Base-by-base conservation (phyloP, 2,888 invertebrate species). In the Pyrocoelia pectoralis region DNA sequence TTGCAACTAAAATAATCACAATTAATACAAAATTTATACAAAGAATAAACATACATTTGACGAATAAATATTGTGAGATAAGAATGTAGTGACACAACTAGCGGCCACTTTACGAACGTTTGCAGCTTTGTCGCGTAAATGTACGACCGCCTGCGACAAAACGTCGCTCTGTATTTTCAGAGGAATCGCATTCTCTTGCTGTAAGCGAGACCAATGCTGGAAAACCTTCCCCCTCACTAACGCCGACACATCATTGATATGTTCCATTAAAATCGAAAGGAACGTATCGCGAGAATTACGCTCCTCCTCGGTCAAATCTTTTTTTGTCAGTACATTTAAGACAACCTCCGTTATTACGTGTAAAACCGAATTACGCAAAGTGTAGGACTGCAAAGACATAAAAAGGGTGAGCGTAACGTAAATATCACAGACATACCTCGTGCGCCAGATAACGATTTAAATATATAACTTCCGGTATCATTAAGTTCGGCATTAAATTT, bases 61-160 rank as follows among this genome's bases (percentile, higher is more conserved):
- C n/a, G 92, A 89, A 80, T 90, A 97, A 2, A 94, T 92, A 83
- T 98, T 97, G 69, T 89, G 87, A 78, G 93, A 89, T 40, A 98
- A 82, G 78, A 97, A 90, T 12, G 89, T 85, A 66, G 90, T 90
- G 2, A 94, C 77, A 29, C 94, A 84, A 74, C 89, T 90, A 59
- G 94, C 87, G 1, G 97, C 93, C 66, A 89, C 88, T 81, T 95
- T 97, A 24, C 97, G 85, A 0, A 97, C 97, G 57, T 87, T 84
- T 4, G 92, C 90, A 1, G 92, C 91, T 78, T 91, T 93, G 79
- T 98, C 98, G 56, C 87, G 84, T 41, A 98, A 82, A 15, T 95
- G 88, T 5, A 88, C 87, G 9, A 89, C 86, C 0, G 87, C 85
- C 28, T 88, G 85, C 69, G 87, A 84, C 52, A 95, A 81, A 41